phyloP scores from a whole-genome alignment of 1,140 invertebrate species.

The Dufourea novaeangliae region DNA sequence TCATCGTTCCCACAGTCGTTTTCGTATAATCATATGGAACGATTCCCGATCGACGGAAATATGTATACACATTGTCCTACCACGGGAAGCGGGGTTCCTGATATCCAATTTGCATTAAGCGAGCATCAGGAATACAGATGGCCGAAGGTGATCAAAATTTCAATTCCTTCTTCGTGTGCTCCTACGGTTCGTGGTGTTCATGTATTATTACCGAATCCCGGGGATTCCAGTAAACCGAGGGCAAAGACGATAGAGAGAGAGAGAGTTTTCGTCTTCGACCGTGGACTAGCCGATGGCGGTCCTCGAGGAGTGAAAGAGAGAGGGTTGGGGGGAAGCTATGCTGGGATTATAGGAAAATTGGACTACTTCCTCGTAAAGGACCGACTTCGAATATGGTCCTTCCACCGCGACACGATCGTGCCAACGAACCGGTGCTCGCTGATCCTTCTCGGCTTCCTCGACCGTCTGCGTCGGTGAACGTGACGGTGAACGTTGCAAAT shows the following conservation, averaged over 20 bases:
- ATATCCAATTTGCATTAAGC: constrained; percentile 13
- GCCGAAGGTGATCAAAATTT: constrained; percentile 14
- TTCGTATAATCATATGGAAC: not conserved
- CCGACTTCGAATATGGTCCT: constrained; percentile 31
- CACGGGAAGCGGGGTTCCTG: not conserved
- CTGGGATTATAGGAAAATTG: constrained; percentile 69
- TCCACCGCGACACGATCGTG: constrained; percentile 30
- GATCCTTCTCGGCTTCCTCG: constrained; percentile 11
- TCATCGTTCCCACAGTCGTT: not conserved
- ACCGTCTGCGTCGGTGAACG: constrained; percentile 24
- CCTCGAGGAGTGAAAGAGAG: constrained; percentile 15
- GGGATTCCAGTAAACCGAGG: constrained; percentile 11
- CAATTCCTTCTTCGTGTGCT: constrained; percentile 11
- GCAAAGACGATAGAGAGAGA: constrained; percentile 1
- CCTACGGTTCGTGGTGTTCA: not conserved
- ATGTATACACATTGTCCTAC: not conserved
- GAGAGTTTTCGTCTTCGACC: constrained; percentile 18
- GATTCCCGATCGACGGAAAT: not conserved
- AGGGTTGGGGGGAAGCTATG: too few relatives aligned
- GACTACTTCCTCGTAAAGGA: constrained; percentile 40
- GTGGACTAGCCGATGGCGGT: not conserved
- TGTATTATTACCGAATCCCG: constrained; percentile 28
- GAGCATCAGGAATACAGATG: constrained; percentile 2
- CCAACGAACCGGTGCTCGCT: constrained; percentile 22
- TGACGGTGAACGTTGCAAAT: constrained; percentile 53